These are phyloP conservation scores for Acanthosepion esculentum DNA, from an alignment of 2,888 invertebrate species.

Conservation along the genomic window DNA sequence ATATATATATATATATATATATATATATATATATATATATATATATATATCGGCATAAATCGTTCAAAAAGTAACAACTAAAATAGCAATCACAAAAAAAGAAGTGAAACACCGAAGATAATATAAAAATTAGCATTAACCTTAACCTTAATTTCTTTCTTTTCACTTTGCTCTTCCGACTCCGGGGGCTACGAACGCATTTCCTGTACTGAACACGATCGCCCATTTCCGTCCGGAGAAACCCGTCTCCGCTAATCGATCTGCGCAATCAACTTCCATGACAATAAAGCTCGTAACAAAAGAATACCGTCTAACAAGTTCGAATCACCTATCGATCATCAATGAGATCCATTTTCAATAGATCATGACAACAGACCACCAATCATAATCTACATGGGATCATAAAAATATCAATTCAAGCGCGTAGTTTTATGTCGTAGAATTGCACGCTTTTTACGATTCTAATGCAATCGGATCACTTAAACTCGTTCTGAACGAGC, in stretches of 20 bases:
- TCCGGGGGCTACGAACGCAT: neutral
- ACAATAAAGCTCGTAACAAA: neutral
- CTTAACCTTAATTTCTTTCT: neutral
- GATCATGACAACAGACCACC: neutral
- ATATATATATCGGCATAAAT: too few relatives aligned
- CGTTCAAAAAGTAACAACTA: too few relatives aligned
- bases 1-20: slow-evolving; percentile 2
- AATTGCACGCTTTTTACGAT: too few relatives aligned
- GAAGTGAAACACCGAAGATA: too few relatives aligned
- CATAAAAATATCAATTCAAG: too few relatives aligned
- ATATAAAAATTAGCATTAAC: neutral
- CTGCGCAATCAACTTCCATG: neutral
- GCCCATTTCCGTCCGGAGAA: neutral
- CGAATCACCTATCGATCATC: neutral
- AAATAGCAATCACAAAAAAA: neutral
- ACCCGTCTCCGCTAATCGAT: neutral
- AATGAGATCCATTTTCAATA: neutral
- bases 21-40: too few relatives aligned
- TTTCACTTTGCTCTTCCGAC: neutral
- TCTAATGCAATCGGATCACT: too few relatives aligned
- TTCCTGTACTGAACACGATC: neutral
- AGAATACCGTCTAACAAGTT: neutral
- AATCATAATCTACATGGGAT: too few relatives aligned
- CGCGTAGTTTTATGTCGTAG: too few relatives aligned
- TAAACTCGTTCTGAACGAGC: too few relatives aligned